These are phyloP conservation scores for Microctonus hyperodae DNA, from an alignment of 2,888 invertebrate genomes.

Conservation along the genomic window DNA sequence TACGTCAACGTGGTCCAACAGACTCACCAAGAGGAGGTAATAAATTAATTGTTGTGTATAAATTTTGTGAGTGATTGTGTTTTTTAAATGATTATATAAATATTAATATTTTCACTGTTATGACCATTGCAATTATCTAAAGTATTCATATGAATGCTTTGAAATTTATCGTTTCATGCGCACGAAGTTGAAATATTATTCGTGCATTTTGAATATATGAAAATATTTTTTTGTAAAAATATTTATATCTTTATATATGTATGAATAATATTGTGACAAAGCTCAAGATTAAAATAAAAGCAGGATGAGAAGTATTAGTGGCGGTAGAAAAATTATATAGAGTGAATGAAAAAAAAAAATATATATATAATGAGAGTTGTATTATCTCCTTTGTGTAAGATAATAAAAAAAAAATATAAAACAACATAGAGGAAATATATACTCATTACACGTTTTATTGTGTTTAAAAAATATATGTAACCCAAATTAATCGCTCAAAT, in stretches of 20 bases:
- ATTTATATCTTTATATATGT: too few species aligned
- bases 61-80: background rate
- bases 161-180: conserved; percentile 10
- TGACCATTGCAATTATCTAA: background rate
- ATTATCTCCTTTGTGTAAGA: too few species aligned
- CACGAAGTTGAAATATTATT: too few species aligned
- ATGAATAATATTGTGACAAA: background rate
- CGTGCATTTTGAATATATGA: too few species aligned
- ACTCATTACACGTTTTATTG: too few species aligned
- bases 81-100: background rate
- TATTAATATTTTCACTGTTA: background rate
- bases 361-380: background rate
- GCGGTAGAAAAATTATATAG: background rate
- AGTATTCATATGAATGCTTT: background rate
- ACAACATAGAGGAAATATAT: background rate
- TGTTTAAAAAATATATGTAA: too few species aligned
- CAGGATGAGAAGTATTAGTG: background rate
- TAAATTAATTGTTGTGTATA: background rate
- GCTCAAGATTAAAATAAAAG: background rate
- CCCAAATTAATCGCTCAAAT: background rate
- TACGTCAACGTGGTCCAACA: conserved; percentile 55
- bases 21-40: conserved; percentile 56
- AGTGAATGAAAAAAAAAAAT: conserved; percentile 7
- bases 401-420: conserved; percentile 5
- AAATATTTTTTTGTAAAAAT: too few species aligned